Evolutionary conservation across 2,797 vertebrate species (phyloP).

Genomic region (Tachyglossus aculeatus): DNA sequence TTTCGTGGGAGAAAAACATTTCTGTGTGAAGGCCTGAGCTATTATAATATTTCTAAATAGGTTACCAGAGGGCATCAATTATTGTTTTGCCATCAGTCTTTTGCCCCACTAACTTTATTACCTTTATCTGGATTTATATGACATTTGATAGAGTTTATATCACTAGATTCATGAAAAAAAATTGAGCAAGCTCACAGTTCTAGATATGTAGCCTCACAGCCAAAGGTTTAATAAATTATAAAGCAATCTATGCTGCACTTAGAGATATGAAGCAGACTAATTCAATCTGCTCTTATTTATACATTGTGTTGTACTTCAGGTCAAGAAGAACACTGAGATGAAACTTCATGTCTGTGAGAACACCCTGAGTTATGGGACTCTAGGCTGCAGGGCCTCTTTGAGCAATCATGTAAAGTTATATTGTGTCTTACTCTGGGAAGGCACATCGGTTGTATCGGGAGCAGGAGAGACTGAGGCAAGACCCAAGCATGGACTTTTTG

Average conservation of each 20-base stretch:
- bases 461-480: not conserved
- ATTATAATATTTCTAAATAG: slow-evolving; percentile 8
- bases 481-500: too few relatives aligned
- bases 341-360: not conserved
- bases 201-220: not conserved
- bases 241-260: slow-evolving; percentile 4
- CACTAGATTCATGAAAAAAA: not conserved
- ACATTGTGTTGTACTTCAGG: not conserved
- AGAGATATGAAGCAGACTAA: not conserved
- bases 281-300: not conserved
- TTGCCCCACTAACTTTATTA: slow-evolving; percentile 29
- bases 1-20: not conserved
- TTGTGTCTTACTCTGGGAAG: not conserved
- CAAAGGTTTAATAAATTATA: slow-evolving; percentile 24
- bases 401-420: not conserved
- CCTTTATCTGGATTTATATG: slow-evolving; percentile 47
- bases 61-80: slow-evolving; percentile 21
- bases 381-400: too few relatives aligned
- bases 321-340: not conserved
- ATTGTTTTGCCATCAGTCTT: not conserved
- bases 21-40: not conserved
- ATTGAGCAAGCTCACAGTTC: not conserved
- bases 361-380: not conserved
- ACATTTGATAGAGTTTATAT: slow-evolving; percentile 21
- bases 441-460: too few relatives aligned